Base-by-base conservation (phyloP, 1,140 invertebrate species). In the Saccostrea glomerata region DNA sequence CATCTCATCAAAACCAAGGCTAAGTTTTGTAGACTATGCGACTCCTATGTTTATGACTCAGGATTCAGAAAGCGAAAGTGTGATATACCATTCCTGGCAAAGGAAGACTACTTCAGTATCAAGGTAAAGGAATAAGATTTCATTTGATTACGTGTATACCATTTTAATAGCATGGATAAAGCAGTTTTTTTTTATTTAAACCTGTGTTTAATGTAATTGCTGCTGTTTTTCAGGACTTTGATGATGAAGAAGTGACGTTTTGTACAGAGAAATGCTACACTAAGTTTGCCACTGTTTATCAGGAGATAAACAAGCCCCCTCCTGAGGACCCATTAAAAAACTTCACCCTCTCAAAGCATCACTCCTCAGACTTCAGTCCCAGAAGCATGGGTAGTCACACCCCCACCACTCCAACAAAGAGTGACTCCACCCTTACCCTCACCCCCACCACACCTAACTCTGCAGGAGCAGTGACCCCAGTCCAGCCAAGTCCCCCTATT, bases 21-120 rank as follows among this genome's bases (percentile, higher is more conserved):
- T 0, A 98, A 98, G 93, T 98, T 98, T 94, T 99, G 98, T 95
- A 96, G 97, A 55, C 97, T 98, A 93, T 99, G 98, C 95, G 98
- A 98, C 94, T 97, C 98, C 82, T 97, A 98, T 17, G 97, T 98
- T 90, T 95, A 98, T 84, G 97, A 97, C 94, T 91, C 95, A 82
- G 96, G 94, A 9, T 97, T 98, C 40, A 95, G 96, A 88, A 98
- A 98, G 91, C 98, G 97, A 95, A 96, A 97, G 9, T 96, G 97
- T 0, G 97, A 98, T 92, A 96, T 98, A 90, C 97, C 95, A 7
- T 94, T 93, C 85, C 91, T 96, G 2, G 91, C 93, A 9, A 94
- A 94, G 86, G 94, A 95, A 77, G 95, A 95, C 85, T 92, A 94
- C 91, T 95, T 95, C 86, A 91, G 90, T 73, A 88, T 89, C 23